Percentiles rank a stretch among this genome's conserved stretches.
Evolutionary conservation across 2,113 vertebrate species (phyloP).

Genomic region (Hemicordylus capensis): DNA sequence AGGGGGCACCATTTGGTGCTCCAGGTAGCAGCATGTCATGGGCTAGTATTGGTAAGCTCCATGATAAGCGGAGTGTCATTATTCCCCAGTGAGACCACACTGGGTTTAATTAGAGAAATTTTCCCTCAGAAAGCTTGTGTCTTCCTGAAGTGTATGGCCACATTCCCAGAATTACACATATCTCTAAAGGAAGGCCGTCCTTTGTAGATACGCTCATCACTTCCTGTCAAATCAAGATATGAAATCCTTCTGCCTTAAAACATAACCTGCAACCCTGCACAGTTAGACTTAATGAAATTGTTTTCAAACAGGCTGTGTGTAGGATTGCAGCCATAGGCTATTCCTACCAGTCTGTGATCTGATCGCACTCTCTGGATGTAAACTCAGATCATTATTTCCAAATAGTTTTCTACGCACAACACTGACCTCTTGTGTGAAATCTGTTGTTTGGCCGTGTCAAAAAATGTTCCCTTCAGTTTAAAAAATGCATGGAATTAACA

Average conservation of each 20-base stretch:
- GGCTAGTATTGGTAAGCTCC: constrained; percentile 18
- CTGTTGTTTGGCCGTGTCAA: constrained; percentile 32
- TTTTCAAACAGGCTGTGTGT: background rate
- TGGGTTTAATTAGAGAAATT: too few relatives aligned
- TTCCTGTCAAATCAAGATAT: background rate
- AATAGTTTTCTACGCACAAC: constrained; percentile 33
- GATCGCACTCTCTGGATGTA: constrained; percentile 38
- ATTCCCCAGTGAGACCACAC: constrained; percentile 23
- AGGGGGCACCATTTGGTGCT: too few relatives aligned
- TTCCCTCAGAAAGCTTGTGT: too few relatives aligned
- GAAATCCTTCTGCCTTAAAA: background rate
- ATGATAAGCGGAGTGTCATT: constrained; percentile 1
- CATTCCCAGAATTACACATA: too few relatives aligned
- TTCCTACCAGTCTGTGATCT: background rate
- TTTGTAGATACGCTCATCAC: background rate
- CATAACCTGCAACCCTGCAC: background rate
- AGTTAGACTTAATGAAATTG: background rate
- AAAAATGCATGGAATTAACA: background rate
- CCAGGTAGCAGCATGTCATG: too few relatives aligned
- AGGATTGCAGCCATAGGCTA: background rate
- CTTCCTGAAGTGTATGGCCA: too few relatives aligned
- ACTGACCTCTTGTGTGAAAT: constrained; percentile 42
- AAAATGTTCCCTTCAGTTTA: constrained; percentile 33
- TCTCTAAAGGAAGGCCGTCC: background rate
- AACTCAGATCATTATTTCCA: constrained; percentile 50